Evolutionary conservation across 2,888 invertebrate species (phyloP), one percentile per base, ranked within the genome.

Genomic region (Anthrax anthrax): DNA sequence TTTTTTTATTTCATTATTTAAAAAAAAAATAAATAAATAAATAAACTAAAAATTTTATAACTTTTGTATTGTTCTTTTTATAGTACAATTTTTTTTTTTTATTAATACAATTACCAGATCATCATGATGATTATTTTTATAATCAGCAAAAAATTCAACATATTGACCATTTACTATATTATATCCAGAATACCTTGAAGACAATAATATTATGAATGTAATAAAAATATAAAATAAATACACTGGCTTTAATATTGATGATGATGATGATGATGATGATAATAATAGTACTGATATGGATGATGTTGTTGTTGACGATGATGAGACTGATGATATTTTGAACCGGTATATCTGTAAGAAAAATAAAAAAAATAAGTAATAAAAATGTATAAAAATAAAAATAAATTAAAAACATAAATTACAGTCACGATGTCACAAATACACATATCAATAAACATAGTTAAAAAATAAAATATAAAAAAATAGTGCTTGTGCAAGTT

Each of bases 121-220:
- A 50, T 62, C 62, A 48, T 58, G 57, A 56, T 60, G 61, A 53
- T 59, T 59, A 51, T 62, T 60, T 48, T 58, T 61, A 51, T 60
- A 64, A 52, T 63, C 60, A 44, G 55, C 50, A 51, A 56, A 59
- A 51, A 61, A 60, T 54, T 62, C 64, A 43, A 63, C 60, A 48
- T 57, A 57, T 48, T 59, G 56, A 49, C 51, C 9, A 32, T 32
- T 32, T 9, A 9, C 12, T 32, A 12, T 32, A 23, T 23, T 4
- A 23, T 23, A 23, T 23, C 23, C 23, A 32, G 29, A 32, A 32
- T 32, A 32, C 29, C 29, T 32, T 32, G 29, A 32, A 32, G 29
- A 12, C 12, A 32, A 4, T 12, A 12, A 12, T 12, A n/a, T n/a
- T n/a, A 32, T 12, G 29, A 32, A 32, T 12, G 13, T 4, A 32